Percentiles rank a stretch among this genome's conserved stretches.
Evolutionary conservation across 2,888 invertebrate genomes (phyloP).

Genomic region (Microctonus aethiopoides): DNA sequence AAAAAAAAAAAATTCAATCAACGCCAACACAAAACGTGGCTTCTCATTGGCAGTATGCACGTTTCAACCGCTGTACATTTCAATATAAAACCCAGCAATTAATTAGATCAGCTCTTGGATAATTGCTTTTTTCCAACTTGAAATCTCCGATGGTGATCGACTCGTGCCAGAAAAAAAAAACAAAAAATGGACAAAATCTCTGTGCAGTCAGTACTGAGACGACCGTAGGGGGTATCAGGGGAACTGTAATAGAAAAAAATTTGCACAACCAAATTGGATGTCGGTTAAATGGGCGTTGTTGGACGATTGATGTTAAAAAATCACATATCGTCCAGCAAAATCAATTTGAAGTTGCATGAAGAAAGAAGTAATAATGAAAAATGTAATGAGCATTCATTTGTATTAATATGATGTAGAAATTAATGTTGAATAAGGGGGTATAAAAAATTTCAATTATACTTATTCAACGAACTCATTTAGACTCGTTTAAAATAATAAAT

Average conservation of each 20-base stretch:
- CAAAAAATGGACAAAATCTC: slow-evolving; percentile 18
- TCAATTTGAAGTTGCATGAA: slow-evolving; percentile 14
- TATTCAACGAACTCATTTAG: slow-evolving; percentile 5
- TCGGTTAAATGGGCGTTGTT: slow-evolving; percentile 45
- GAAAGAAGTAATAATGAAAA: slow-evolving; percentile 10
- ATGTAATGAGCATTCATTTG: slow-evolving; percentile 24
- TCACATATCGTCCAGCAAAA: slow-evolving; percentile 36
- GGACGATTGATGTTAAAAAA: slow-evolving; percentile 46
- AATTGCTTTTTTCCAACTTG: slow-evolving; percentile 45
- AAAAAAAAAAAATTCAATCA: slow-evolving; percentile 21
- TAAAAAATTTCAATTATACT: slow-evolving; percentile 4
- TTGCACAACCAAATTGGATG: slow-evolving; percentile 47
- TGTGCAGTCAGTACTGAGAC: slow-evolving; percentile 9
- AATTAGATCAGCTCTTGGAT: slow-evolving; percentile 46
- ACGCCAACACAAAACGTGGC: slow-evolving; percentile 17
- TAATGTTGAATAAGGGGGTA: neutral
- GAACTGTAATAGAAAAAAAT: slow-evolving; percentile 44
- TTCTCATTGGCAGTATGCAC: slow-evolving; percentile 36
- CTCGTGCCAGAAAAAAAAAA: slow-evolving; percentile 21
- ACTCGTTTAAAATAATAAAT: too few species aligned
- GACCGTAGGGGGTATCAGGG: slow-evolving; percentile 12
- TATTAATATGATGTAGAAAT: slow-evolving; percentile 13
- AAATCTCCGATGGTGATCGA: slow-evolving; percentile 42
- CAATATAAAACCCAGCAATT: slow-evolving; percentile 46
- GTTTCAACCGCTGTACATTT: slow-evolving; percentile 40